Conservation (phyloP, 2,113 vertebrate genomes). For the Pseudorasbora parva region DNA sequence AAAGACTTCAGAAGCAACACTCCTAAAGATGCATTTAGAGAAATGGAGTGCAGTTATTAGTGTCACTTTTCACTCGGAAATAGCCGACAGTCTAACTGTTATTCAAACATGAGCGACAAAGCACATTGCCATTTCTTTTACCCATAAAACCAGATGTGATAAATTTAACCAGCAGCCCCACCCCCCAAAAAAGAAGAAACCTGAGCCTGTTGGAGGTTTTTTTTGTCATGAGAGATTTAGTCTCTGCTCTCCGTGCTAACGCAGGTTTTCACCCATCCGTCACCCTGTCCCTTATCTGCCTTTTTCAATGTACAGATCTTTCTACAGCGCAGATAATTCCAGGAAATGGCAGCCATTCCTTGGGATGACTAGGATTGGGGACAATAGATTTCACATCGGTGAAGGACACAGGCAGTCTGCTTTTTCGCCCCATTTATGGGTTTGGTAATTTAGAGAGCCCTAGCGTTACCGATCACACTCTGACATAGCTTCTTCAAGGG, state of each 20-base stretch:
- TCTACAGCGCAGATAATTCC: conserved; percentile 68
- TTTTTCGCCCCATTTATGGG: conserved; percentile 32
- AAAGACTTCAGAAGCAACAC: neutral
- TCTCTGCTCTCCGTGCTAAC: conserved; percentile 48
- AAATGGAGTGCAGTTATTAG: neutral
- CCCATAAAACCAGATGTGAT: conserved; percentile 40
- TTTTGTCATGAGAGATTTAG: conserved; percentile 52
- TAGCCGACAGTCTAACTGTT: conserved; percentile 13
- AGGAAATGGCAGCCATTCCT: conserved; percentile 48
- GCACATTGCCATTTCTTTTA: conserved; percentile 50
- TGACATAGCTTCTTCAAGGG: conserved; percentile 52
- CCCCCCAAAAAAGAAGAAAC: conserved; percentile 18
- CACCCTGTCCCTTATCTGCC: conserved; percentile 67
- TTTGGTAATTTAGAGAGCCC: conserved; percentile 43
- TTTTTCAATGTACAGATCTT: conserved; percentile 66
- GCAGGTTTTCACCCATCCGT: conserved; percentile 65
- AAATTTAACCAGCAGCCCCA: conserved; percentile 32
- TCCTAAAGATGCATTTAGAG: neutral
- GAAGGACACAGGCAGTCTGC: conserved; percentile 48
- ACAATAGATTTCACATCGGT: conserved; percentile 52
- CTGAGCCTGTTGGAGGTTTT: conserved; percentile 18
- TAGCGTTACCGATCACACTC: conserved; percentile 34
- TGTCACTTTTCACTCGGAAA: conserved; percentile 30
- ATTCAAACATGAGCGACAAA: conserved; percentile 52
- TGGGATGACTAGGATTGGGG: conserved; percentile 45